Percentiles rank a stretch among this genome's conserved stretches.
These are phyloP conservation scores for Pseudococcus jackbeardsleyi DNA, from an alignment of 2,888 invertebrate genomes.

Conservation along the genomic window DNA sequence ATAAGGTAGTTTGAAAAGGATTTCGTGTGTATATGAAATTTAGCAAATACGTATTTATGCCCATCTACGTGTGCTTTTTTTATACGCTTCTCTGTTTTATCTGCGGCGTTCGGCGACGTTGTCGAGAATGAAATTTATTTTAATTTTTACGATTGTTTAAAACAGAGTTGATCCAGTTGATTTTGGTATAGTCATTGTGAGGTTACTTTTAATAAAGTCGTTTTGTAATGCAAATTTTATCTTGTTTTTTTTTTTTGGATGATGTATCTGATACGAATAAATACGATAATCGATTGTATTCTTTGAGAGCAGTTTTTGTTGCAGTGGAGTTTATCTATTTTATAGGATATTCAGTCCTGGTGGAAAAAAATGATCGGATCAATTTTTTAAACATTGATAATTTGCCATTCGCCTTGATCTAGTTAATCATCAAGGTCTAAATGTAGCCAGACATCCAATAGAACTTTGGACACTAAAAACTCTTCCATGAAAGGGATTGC, in stretches of 20 bases:
- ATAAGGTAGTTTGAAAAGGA: not conserved
- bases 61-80: not conserved
- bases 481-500: no score
- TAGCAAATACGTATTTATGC: not conserved
- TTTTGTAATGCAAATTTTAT: conserved; percentile 9
- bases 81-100: conserved; percentile 15
- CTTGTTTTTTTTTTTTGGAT: not conserved
- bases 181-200: conserved; percentile 18
- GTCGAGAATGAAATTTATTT: conserved; percentile 1
- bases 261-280: not conserved
- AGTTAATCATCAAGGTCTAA: no score
- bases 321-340: no score
- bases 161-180: not conserved
- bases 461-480: no score
- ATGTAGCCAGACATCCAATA: no score
- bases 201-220: conserved; percentile 37
- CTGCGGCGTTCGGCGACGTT: not conserved
- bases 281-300: not conserved
- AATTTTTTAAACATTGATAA: no score
- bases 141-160: not conserved
- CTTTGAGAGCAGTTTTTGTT: no score
- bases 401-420: no score
- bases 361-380: no score
- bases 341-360: no score
- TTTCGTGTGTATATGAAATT: not conserved